Conservation (phyloP, 1,140 invertebrate species). For the Bradysia coprophila region DNA sequence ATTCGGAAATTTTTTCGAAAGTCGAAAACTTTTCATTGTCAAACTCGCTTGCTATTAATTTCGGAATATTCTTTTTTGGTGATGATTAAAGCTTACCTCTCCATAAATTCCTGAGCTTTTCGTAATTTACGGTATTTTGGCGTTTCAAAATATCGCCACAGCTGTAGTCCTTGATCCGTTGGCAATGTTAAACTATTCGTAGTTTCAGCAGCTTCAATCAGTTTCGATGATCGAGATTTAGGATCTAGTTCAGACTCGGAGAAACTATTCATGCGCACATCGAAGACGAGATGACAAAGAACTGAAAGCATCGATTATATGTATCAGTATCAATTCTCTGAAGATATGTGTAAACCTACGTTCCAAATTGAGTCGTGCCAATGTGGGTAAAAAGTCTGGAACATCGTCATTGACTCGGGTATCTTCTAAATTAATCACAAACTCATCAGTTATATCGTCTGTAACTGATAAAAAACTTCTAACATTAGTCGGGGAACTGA, state of each 20-base stretch:
- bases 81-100: conserved; percentile 43
- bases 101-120: conserved; percentile 50
- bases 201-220: conserved; percentile 49
- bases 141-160: conserved; percentile 56
- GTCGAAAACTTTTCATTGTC: background rate
- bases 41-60: background rate
- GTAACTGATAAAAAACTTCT: conserved; percentile 39
- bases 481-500: conserved; percentile 52
- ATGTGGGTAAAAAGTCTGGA: conserved; percentile 44
- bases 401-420: conserved; percentile 2
- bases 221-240: conserved; percentile 39
- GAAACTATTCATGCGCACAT: conserved; percentile 43
- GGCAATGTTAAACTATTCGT: conserved; percentile 49
- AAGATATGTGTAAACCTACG: conserved; percentile 34
- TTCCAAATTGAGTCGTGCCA: conserved; percentile 62
- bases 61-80: background rate
- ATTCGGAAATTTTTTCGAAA: background rate
- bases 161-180: conserved; percentile 52
- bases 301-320: conserved; percentile 31
- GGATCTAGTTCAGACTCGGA: conserved; percentile 30
- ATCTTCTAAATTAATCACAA: conserved; percentile 28
- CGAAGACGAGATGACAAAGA: conserved; percentile 46
- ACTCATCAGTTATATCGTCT: conserved; percentile 43
- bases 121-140: conserved; percentile 50
- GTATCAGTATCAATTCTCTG: background rate